These are phyloP conservation scores for Parambassis ranga DNA, from an alignment of 2,797 vertebrate genomes.

Conservation along the genomic window DNA sequence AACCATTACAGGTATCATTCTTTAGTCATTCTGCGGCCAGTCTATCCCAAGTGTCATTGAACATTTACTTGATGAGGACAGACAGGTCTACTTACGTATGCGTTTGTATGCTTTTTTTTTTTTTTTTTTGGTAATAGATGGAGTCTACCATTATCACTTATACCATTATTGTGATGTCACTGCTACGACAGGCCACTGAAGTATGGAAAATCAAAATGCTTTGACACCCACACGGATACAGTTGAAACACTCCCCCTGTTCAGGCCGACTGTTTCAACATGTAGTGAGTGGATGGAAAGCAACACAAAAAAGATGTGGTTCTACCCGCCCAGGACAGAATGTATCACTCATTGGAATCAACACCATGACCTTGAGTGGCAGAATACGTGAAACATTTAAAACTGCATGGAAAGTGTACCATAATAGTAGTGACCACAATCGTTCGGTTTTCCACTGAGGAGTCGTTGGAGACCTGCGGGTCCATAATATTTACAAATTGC, in stretches of 20 bases:
- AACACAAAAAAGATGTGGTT: conserved; percentile 86
- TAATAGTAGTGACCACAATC: conserved; percentile 99
- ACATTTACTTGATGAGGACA: conserved; percentile 88
- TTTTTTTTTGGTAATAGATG: conserved; percentile 71
- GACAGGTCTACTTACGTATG: conserved; percentile 85
- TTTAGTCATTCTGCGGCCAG: conserved; percentile 67
- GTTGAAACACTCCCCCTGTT: conserved; percentile 82
- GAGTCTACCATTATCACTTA: conserved; percentile 82
- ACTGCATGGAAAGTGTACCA: conserved; percentile 92
- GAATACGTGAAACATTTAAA: conserved; percentile 86
- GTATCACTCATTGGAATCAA: conserved; percentile 83
- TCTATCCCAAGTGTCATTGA: conserved; percentile 81
- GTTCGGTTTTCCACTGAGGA: conserved; percentile 98
- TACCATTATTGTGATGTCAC: conserved; percentile 90
- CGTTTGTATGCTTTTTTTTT: conserved; percentile 70
- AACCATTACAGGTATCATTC: conserved; percentile 63
- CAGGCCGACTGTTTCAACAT: conserved; percentile 83
- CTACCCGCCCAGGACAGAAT: conserved; percentile 88
- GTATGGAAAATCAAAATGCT: conserved; percentile 86
- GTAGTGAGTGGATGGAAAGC: conserved; percentile 88
- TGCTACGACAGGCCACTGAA: conserved; percentile 90
- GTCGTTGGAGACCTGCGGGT: conserved; percentile 93
- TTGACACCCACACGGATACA: conserved; percentile 87
- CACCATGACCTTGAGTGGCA: conserved; percentile 89
- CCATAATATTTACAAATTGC: conserved; percentile 94